Evolutionary conservation across 2,797 vertebrate species (phyloP), one percentile per base, ranked within the genome.

Genomic region (Picus viridis): DNA sequence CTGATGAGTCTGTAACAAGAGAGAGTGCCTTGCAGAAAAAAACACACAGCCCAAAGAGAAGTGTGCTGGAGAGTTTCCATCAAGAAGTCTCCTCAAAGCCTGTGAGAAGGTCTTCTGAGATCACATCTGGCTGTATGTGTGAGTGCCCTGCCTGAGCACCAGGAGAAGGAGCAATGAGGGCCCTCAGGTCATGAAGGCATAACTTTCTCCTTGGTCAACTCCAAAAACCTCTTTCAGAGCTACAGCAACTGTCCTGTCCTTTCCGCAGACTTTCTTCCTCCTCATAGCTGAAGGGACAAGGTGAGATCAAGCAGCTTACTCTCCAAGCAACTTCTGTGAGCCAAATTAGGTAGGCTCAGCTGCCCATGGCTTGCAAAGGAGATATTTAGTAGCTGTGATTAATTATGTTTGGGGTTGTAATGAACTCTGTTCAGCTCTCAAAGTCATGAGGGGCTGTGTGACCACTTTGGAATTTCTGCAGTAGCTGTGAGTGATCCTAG

Each of bases 371-470:
- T 79, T 58, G 58, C 43, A 26, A 63, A 72, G 73, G 23, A 89
- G 51, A 51, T 62, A 61, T 16, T 82, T 19, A 17, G 41, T 62
- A 69, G 39, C 76, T 85, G 30, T 77, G 62, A 65, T 32, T 64
- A 67, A 75, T 14, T 68, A 2, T 0, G 0, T 78, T 43, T 68
- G 62, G 30, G 39, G 11, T 64, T 1, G 1, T 65, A 79, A 67
- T 30, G 41, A 67, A 16, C 32, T 61, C 56, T 64, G 23, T 45
- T 64, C 47, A 30, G 63, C 49, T 71, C 51, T 68, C 58, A 71
- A 77, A 89, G 43, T 17, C 32, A 11, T 2, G 20, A 73, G n/a
- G 10, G 36, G 9, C 54, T 82, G 23, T 0, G 0, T 67, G 45
- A 45, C 45, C 0, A 0, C 45, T 80, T 80, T 51, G 36, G 12